A percentile compares a stretch with the other conserved stretches of the same genome.
phyloP scores from a whole-genome alignment of 2,888 invertebrate species.

The Chymomyza caudatula region DNA sequence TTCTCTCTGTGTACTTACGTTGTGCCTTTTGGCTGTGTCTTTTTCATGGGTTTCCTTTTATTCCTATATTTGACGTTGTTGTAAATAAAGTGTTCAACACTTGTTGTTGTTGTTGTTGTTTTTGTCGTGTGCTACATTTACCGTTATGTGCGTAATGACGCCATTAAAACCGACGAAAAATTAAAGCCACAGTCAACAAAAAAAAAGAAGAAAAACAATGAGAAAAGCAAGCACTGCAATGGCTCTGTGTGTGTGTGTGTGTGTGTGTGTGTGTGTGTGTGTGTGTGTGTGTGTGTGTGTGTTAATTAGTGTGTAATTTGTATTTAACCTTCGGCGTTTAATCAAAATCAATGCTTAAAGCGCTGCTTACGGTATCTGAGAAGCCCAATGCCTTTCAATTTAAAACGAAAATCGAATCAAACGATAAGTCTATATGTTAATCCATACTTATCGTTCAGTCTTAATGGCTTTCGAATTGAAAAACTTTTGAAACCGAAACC shows the following conservation, averaged over 20 bases:
- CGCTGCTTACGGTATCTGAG: neutral
- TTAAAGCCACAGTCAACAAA: neutral
- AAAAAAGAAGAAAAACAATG: neutral
- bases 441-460: too few relatives aligned
- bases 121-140: constrained; percentile 1
- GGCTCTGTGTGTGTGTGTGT: neutral
- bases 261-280: neutral
- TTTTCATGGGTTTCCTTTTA: neutral
- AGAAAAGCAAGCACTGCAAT: neutral
- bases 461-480: too few relatives aligned
- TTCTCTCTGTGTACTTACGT: neutral
- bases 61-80: neutral
- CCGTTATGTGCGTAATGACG: constrained; percentile 46
- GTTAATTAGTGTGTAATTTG: constrained; percentile 39
- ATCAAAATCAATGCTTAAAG: neutral
- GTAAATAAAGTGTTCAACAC: constrained; percentile 25
- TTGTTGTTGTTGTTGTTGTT: constrained; percentile 16
- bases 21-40: constrained; percentile 12
- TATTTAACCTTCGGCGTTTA: constrained; percentile 30
- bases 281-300: neutral
- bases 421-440: too few relatives aligned
- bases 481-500: too few relatives aligned
- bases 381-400: too few relatives aligned
- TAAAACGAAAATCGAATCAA: too few relatives aligned
- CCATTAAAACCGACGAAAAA: constrained; percentile 14